Base-by-base conservation (phyloP, 2,888 invertebrate genomes). In the Metacarcinus magister region DNA sequence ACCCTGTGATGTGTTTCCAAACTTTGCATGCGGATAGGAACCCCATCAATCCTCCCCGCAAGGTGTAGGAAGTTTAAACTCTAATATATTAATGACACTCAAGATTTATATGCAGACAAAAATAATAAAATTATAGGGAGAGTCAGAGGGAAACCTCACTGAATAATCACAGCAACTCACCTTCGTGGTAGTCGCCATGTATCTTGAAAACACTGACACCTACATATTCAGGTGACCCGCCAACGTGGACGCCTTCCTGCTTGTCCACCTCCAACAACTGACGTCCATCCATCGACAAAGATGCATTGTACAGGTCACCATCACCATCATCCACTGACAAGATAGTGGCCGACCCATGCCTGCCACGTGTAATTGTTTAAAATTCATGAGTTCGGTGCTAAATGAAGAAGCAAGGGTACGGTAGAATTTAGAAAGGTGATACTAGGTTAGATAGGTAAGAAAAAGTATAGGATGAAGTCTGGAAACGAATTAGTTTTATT, bases 181-280 rank as follows among this genome's bases (percentile, higher is more conserved):
- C 92, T 32, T 96, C 87, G 39, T 48, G 82, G 60, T 94, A 95
- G 44, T 96, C 96, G 39, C 93, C 91, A 46, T 95, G 94, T 46
- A 96, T 95, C 39, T 94, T 94, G 92, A 93, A 87, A n/a, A 95
- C 93, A 28, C 94, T 93, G 16, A 92, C 75, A 28, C 95, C 93
- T 10, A 92, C 89, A 39, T 95, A 96, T 44, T 96, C 95, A 1
- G 96, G 96, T 0, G 94, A 90, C 4, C 96, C 96, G n/a, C 96
- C 96, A 10, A 96, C 95, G 87, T 95, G 92, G 10, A 96, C 96
- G 16, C 96, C 96, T 54, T 96, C 96, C 48, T 96, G 96, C 39
- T 95, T 95, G 95, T 96, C 95, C 23, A 96, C 96, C 2, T 95
- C 89, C 46, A 96, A 93, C 32, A 92, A n/a, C 39, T 94, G 94